A percentile compares a stretch with the other conserved stretches of the same genome.
These are phyloP conservation scores for Ptychadena robeensis DNA, from an alignment of 2,797 vertebrate species.

Conservation along the genomic window DNA sequence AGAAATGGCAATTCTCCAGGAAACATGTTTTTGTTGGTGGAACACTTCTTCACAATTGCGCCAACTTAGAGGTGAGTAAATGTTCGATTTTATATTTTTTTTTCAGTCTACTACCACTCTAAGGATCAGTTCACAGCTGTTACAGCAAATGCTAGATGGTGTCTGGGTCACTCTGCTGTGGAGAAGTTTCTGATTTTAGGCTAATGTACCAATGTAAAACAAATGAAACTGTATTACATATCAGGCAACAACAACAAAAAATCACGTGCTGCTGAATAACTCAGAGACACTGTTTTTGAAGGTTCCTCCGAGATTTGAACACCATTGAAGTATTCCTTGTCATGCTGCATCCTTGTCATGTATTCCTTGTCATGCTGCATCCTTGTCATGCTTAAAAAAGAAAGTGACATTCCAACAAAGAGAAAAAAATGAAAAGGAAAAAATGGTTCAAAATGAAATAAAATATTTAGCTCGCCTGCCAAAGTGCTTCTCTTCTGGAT, in stretches of 20 bases:
- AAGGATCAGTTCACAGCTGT: too few species aligned
- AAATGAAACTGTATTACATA: too few species aligned
- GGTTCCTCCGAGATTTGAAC: not conserved
- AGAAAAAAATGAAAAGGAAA: conserved; percentile 7
- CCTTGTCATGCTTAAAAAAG: conserved; percentile 40
- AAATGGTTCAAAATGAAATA: conserved; percentile 55
- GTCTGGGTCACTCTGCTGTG: not conserved
- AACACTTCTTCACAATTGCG: too few species aligned
- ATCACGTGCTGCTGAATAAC: too few species aligned
- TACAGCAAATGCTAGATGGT: too few species aligned
- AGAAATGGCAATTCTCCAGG: too few species aligned
- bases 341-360: not conserved
- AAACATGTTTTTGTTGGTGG: too few species aligned
- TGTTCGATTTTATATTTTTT: too few species aligned
- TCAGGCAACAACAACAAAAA: not conserved
- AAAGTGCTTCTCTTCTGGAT: conserved; percentile 47
- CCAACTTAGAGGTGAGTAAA: too few species aligned
- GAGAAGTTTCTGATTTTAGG: not conserved
- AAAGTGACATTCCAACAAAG: conserved; percentile 38
- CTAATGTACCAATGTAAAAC: not conserved
- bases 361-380: not conserved
- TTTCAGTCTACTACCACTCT: too few species aligned
- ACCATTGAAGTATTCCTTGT: not conserved
- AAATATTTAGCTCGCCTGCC: conserved; percentile 56
- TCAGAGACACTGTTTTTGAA: too few species aligned